Evolutionary conservation across 2,888 invertebrate species (phyloP), one percentile per base, ranked within the genome.

Genomic region (Periphyllus acericola): DNA sequence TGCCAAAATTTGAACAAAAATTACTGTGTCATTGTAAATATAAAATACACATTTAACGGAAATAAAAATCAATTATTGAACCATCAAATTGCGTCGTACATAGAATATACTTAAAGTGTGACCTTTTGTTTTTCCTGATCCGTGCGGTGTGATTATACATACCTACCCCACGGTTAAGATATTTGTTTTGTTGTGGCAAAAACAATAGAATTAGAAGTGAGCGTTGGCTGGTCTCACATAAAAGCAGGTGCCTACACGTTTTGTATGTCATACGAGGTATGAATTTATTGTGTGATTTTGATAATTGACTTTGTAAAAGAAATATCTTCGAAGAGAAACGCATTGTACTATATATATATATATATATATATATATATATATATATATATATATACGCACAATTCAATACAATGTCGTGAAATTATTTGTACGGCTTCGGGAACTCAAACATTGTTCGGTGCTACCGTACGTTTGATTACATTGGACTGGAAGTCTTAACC

Each of bases 211-310:
- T n/a, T n/a, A n/a, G n/a, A n/a, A 19, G 85, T 68, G 40, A 21
- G n/a, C 52, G 78, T 84, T n/a, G 68, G 25, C 19, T 29, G 40
- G 74, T 55, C 52, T n/a, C 72, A 1, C 36, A 85, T 68, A 86
- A 86, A 71, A 85, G 68, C 68, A n/a, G 25, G 68, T 29, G 83
- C 71, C 29, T 32, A 72, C 80, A 60, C 72, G 86, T 86, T 79
- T 72, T 80, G 60, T 86, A 29, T 86, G 86, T 80, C 79, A 80
- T 40, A 72, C 86, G 79, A 72, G 21, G 36, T 86, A 86, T 79
- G 86, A 80, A 86, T 86, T 80, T 60, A 86, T 86, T 86, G 86
- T 86, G 80, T 60, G 86, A 72, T 79, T 80, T 72, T 60, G 71
- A 79, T 80, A 80, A 80, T 86, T 72, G 80, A 72, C 86, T 86